phyloP scores from a whole-genome alignment of 1,140 invertebrate genomes.

The Trachymyrmex cornetzi region DNA sequence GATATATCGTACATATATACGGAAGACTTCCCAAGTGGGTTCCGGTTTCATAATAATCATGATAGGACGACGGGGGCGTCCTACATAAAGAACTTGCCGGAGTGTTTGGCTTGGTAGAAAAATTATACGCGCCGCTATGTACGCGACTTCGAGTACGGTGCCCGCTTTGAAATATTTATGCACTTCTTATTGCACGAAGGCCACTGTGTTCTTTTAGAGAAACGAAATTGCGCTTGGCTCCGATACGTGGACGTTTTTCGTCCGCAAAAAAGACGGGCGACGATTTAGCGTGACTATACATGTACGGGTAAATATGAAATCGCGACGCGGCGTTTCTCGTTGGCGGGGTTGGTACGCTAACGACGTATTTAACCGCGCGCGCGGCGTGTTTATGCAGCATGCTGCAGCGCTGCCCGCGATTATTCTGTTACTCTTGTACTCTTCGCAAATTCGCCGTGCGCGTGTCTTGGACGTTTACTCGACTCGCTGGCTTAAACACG shows the following conservation, averaged over 20 bases:
- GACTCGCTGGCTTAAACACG: conserved; percentile 44
- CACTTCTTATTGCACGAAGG: conserved; percentile 30
- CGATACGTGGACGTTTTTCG: conserved; percentile 19
- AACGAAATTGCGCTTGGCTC: conserved; percentile 32
- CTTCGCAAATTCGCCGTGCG: conserved; percentile 19
- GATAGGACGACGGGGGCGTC: background rate
- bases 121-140: conserved; percentile 39
- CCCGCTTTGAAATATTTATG: conserved; percentile 50
- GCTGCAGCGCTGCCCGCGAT: background rate
- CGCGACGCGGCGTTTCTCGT: conserved; percentile 7
- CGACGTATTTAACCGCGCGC: conserved; percentile 29
- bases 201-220: conserved; percentile 2
- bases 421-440: conserved; percentile 57
- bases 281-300: conserved; percentile 47
- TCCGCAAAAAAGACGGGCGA: background rate
- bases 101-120: conserved; percentile 46
- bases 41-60: conserved; percentile 27
- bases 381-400: conserved; percentile 12
- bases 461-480: conserved; percentile 58
- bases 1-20: conserved; percentile 7
- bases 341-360: conserved; percentile 5
- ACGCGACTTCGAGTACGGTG: background rate
- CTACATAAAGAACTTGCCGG: conserved; percentile 10
- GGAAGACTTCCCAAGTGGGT: conserved; percentile 27
- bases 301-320: conserved; percentile 41